These are phyloP conservation scores for Melitaea athalia DNA, from an alignment of 2,888 invertebrate genomes.

Conservation along the genomic window DNA sequence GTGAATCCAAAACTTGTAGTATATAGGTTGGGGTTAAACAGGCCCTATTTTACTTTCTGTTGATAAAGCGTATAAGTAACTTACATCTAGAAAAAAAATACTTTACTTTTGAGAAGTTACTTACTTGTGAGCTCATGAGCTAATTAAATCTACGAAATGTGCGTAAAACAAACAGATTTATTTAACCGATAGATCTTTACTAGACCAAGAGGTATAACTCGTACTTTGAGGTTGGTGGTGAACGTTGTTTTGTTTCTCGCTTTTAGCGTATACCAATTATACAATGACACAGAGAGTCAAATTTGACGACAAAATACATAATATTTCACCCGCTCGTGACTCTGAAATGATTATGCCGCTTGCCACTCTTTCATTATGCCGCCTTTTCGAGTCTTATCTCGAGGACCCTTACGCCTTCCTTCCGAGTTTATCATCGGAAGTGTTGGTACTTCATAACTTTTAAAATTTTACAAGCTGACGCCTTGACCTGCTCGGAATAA, in stretches of 20 bases:
- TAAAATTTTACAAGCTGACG: constrained; percentile 40
- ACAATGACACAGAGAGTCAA: constrained; percentile 21
- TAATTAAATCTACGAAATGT: too few relatives aligned
- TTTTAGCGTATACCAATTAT: constrained; percentile 1
- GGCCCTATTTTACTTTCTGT: too few relatives aligned
- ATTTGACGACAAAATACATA: constrained; percentile 32
- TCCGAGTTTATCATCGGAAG: constrained; percentile 49
- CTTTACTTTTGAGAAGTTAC: too few relatives aligned
- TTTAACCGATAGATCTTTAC: too few relatives aligned
- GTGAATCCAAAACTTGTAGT: too few relatives aligned
- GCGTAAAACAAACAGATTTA: too few relatives aligned
- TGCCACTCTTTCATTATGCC: constrained; percentile 40
- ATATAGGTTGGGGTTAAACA: too few relatives aligned
- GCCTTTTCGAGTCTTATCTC: constrained; percentile 48
- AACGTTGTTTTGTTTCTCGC: neutral
- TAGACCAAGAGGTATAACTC: too few relatives aligned
- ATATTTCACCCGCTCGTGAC: constrained; percentile 34
- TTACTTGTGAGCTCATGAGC: too few relatives aligned
- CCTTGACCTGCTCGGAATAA: constrained; percentile 36
- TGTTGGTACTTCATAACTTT: constrained; percentile 46
- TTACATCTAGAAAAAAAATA: too few relatives aligned
- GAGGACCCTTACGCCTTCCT: constrained; percentile 45
- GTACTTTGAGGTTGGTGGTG: neutral
- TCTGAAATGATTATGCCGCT: constrained; percentile 39
- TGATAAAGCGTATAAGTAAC: too few relatives aligned